Evolutionary conservation across 2,888 invertebrate species (phyloP).

Genomic region (Lycophotia porphyrea): DNA sequence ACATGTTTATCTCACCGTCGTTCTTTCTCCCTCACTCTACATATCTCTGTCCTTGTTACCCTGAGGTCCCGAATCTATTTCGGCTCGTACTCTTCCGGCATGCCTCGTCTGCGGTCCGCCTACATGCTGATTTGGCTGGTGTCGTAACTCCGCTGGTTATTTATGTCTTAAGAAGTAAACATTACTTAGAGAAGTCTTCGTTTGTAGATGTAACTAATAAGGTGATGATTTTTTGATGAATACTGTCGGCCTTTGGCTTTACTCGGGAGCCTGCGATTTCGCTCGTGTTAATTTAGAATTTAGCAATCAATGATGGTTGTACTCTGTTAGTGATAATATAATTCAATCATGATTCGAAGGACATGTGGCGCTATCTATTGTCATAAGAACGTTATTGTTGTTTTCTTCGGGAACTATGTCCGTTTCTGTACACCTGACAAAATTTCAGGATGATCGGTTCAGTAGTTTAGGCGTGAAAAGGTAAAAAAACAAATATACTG

Average conservation of each 20-base stretch:
- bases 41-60: not conserved
- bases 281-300: too few relatives aligned
- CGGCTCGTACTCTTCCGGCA: slow-evolving; percentile 32
- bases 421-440: too few relatives aligned
- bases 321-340: too few relatives aligned
- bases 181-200: slow-evolving; percentile 8
- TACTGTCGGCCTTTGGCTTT: not conserved
- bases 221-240: not conserved
- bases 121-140: slow-evolving; percentile 10
- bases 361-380: too few relatives aligned
- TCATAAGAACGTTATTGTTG: too few relatives aligned
- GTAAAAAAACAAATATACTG: too few relatives aligned
- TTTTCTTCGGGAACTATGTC: too few relatives aligned
- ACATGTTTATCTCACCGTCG: slow-evolving; percentile 1
- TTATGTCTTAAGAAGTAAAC: slow-evolving; percentile 25
- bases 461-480: too few relatives aligned
- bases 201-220: not conserved
- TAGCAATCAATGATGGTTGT: too few relatives aligned
- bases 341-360: too few relatives aligned
- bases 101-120: not conserved
- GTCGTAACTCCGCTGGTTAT: slow-evolving; percentile 6
- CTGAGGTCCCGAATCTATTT: slow-evolving; percentile 42
- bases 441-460: too few relatives aligned
- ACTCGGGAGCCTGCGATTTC: too few relatives aligned
- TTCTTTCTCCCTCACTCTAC: slow-evolving; percentile 16